Percentiles rank a stretch among this genome's conserved stretches.
Evolutionary conservation across 2,797 vertebrate genomes (phyloP).

Genomic region (Margarornis squamiger): DNA sequence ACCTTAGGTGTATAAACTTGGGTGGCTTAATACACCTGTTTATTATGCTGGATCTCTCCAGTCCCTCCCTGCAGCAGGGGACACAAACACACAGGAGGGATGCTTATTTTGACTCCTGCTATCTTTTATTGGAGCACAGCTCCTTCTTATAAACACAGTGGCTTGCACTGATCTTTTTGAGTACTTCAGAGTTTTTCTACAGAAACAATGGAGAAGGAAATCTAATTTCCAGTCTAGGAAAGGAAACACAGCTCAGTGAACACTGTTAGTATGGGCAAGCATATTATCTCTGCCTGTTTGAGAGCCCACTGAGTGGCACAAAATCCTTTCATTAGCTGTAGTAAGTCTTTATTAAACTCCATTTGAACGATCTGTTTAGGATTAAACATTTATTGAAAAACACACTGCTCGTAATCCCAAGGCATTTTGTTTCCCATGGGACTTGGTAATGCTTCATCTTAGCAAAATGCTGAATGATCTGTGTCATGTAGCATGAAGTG

Average conservation of each 20-base stretch:
- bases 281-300: not conserved
- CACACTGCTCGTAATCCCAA: not conserved
- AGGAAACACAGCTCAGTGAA: not conserved
- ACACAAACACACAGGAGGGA: not conserved
- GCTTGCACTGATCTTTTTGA: not conserved
- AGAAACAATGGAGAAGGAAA: not conserved
- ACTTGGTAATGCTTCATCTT: not conserved
- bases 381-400: conserved; percentile 22
- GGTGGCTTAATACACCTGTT: not conserved
- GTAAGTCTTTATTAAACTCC: not conserved
- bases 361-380: conserved; percentile 7
- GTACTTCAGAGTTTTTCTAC: not conserved
- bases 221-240: not conserved
- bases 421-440: not conserved
- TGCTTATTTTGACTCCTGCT: not conserved
- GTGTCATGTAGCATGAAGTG: not conserved
- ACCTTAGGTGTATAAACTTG: not conserved
- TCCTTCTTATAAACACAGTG: not conserved
- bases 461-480: not conserved
- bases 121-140: not conserved
- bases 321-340: conserved; percentile 12
- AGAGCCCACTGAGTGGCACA: not conserved
- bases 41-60: not conserved
- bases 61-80: not conserved
- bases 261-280: not conserved